These are phyloP conservation scores for Mesorhabditis spiculigera DNA, from an alignment of 2,888 invertebrate genomes.

Conservation along the genomic window DNA sequence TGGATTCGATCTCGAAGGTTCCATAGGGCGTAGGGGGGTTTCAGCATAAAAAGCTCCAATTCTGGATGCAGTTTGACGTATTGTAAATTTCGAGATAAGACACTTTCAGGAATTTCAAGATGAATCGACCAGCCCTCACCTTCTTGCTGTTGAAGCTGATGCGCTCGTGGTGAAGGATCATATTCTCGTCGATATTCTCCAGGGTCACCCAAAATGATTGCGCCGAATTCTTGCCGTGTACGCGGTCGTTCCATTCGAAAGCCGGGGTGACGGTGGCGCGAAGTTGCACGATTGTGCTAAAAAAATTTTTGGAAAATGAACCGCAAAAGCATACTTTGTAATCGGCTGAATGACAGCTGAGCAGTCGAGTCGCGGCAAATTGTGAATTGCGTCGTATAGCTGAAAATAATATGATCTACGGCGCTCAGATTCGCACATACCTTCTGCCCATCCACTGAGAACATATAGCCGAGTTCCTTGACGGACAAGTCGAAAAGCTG, in stretches of 20 bases:
- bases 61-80: no score
- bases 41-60: background rate
- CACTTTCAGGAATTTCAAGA: no score
- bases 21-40: background rate
- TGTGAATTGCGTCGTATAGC: constrained; percentile 78
- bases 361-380: constrained; percentile 79
- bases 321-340: constrained; percentile 66
- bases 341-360: constrained; percentile 87
- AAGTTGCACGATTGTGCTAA: constrained; percentile 60
- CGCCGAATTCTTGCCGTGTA: constrained; percentile 77
- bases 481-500: constrained; percentile 80
- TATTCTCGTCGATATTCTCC: constrained; percentile 87
- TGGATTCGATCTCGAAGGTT: background rate
- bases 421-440: constrained; percentile 7
- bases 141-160: constrained; percentile 79
- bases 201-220: constrained; percentile 97
- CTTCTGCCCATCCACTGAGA: constrained; percentile 45
- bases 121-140: constrained; percentile 60
- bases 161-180: constrained; percentile 91
- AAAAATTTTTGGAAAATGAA: background rate
- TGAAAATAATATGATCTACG: constrained; percentile 51
- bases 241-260: constrained; percentile 61
- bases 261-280: constrained; percentile 65
- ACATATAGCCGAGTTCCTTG: constrained; percentile 71
- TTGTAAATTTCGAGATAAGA: no score